Evolutionary conservation across 1,140 invertebrate species (phyloP), one percentile per base, ranked within the genome.

Genomic region (Monochamus saltuarius): DNA sequence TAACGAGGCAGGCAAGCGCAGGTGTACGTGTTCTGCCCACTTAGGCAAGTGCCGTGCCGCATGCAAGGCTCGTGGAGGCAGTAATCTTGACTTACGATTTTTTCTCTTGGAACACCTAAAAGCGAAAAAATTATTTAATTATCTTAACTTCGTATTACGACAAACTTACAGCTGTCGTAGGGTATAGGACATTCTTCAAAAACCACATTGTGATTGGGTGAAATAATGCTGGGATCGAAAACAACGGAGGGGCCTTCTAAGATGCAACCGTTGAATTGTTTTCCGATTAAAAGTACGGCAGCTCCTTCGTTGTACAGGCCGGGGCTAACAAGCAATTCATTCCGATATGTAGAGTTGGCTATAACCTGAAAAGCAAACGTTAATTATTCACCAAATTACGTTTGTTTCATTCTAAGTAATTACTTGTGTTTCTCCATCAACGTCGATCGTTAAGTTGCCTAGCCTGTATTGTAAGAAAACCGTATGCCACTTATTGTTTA

Each of bases 401-500:
- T n/a, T n/a, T n/a, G n/a, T n/a, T n/a, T n/a, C n/a, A n/a, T n/a
- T n/a, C n/a, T n/a, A n/a, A n/a, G n/a, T 38, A 40, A n/a, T 39
- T 64, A 69, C 67, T 59, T 61, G 35, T 80, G 77, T 75, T 50
- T 83, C 77, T n/a, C 80, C 80, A 61, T 82, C 79, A 4, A 83
- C 77, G 67, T 77, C 80, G 47, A 89, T 75, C 2, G 84, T 85
- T 9, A 89, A 78, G 75, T 87, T 87, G 2, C 85, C 86, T 29
- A 87, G 78, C 63, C 73, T 69, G 72, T 85, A 88, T 38, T 84
- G 76, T 11, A 91, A 76, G 69, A 85, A 85, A n/a, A 90, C 84
- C 67, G 82, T 87, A 75, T 92, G 89, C 91, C 91, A 93, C 66
- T 79, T 82, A 77, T 92, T 92, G 78, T 92, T 86, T 10, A 91